A percentile compares a stretch with the other conserved stretches of the same genome.
Evolutionary conservation across 2,113 vertebrate species (phyloP).

Genomic region (Camelus bactrianus): DNA sequence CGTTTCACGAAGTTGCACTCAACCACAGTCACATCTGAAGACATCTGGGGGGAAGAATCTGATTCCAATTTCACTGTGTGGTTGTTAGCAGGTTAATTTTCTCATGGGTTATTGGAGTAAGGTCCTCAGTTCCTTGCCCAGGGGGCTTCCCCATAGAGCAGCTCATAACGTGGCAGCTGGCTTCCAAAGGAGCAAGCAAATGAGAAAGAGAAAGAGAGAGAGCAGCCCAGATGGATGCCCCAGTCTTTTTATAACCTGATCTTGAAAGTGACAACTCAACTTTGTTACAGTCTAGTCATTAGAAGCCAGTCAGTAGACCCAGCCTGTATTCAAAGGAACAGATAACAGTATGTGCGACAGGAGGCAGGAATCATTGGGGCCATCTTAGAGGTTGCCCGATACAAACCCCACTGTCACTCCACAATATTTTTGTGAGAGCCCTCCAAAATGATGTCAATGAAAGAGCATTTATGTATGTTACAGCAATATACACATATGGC

Average conservation of each 20-base stretch:
- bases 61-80: not conserved
- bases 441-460: not conserved
- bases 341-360: not conserved
- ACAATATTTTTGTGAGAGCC: not conserved
- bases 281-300: not conserved
- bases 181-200: not conserved
- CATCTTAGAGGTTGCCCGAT: not conserved
- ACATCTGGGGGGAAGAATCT: not conserved
- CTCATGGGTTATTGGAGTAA: not conserved
- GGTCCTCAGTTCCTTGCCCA: not conserved
- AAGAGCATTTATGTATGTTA: not conserved
- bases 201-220: not conserved
- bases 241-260: not conserved
- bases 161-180: not conserved
- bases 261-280: not conserved
- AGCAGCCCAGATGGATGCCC: not conserved
- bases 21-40: not conserved
- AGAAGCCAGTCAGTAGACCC: not conserved
- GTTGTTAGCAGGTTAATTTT: not conserved
- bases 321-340: not conserved
- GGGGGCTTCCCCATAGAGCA: not conserved
- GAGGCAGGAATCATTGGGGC: not conserved
- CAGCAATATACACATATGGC: not conserved
- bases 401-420: not conserved
- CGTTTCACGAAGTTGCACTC: not conserved